Evolutionary conservation across 1,140 invertebrate species (phyloP), one percentile per base, ranked within the genome.

Genomic region (Tetramorium simillimum): DNA sequence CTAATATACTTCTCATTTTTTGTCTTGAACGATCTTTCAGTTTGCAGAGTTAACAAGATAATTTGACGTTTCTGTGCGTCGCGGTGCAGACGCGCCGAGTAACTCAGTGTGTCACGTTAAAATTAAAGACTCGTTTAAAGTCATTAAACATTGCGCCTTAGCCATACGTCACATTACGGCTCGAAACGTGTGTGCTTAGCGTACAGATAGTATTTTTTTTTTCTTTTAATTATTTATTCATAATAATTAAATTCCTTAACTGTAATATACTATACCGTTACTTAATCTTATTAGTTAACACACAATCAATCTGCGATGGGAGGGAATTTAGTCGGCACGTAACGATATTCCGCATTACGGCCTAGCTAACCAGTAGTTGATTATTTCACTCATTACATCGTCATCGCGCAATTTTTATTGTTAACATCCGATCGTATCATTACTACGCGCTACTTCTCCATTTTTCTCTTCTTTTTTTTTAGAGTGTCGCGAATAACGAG

Each of bases 281-380:
- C 92, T 94, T 94, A 94, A 92, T 93, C 93, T 94, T 94, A 95
- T 94, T 94, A 94, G 92, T 95, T 95, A 94, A 95, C 94, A 94
- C 93, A 94, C 92, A 94, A 92, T 93, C 92, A 94, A 94, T 94
- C 92, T 91, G 93, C 94, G 92, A 90, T 93, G 93, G 95, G 94
- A 95, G 93, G 95, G 94, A 94, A 94, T 95, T 94, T 93, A 94
- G 92, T 95, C 93, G 93, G 92, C 92, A 91, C 91, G 86, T 92
- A 92, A 91, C 92, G 91, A 91, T 76, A 90, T 91, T 92, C 86
- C 85, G 65, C 65, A 56, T 88, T 92, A 92, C 92, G 92, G 92
- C 93, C 93, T 94, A 93, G 69, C 89, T 93, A 89, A 69, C 89
- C 76, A 53, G 78, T 92, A 93, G 89, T 91, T 88, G 92, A 92